These are phyloP conservation scores for Phyllotreta striolata DNA, from an alignment of 2,888 invertebrate species.

Conservation along the genomic window DNA sequence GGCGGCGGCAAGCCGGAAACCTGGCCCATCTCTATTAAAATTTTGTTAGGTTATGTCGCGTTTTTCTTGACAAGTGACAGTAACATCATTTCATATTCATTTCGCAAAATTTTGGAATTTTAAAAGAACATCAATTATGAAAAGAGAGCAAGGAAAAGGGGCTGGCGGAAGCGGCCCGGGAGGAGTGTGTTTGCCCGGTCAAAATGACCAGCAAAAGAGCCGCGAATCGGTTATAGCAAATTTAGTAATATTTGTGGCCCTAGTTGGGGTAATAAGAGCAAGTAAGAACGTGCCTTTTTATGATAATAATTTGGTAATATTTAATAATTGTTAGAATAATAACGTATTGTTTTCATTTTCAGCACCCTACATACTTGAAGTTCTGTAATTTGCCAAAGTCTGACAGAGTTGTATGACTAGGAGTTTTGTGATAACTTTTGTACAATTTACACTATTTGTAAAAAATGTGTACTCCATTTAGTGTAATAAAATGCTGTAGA, in stretches of 20 bases:
- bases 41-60: too few species aligned
- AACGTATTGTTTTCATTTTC: conserved; percentile 28
- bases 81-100: background rate
- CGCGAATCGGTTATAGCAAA: conserved; percentile 50
- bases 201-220: conserved; percentile 33
- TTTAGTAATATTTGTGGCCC: conserved; percentile 47
- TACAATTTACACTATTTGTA: conserved; percentile 48
- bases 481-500: conserved; percentile 31
- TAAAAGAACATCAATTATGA: conserved; percentile 11
- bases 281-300: conserved; percentile 41
- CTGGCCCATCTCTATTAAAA: too few species aligned
- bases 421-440: conserved; percentile 43
- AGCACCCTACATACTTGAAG: conserved; percentile 38
- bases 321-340: background rate
- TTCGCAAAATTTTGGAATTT: conserved; percentile 1
- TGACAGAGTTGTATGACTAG: background rate
- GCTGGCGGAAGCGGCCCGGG: background rate
- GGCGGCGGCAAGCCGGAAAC: too few species aligned
- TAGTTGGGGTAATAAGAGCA: conserved; percentile 47
- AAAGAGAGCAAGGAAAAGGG: background rate
- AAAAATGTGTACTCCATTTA: conserved; percentile 32
- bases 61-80: background rate
- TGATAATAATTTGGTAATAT: background rate
- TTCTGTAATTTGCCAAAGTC: conserved; percentile 6
- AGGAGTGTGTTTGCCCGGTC: background rate